Evolutionary conservation across 2,888 invertebrate genomes (phyloP).

Genomic region (Hemicrepidius hirtus): DNA sequence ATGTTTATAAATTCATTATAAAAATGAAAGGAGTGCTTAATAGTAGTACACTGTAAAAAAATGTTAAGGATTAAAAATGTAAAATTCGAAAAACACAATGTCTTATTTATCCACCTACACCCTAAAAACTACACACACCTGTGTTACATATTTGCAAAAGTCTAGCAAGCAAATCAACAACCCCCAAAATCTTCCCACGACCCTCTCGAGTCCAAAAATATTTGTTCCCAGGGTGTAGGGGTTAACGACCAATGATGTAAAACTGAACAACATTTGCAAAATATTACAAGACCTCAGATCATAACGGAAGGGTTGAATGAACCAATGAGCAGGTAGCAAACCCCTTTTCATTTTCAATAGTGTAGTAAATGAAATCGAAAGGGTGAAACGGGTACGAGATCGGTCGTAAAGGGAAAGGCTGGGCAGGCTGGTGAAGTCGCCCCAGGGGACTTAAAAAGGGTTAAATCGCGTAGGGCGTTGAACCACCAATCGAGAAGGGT

Average conservation of each 20-base stretch:
- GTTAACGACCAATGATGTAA: slow-evolving; percentile 61
- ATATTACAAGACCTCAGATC: slow-evolving; percentile 47
- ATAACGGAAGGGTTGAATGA: slow-evolving; percentile 56
- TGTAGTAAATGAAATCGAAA: slow-evolving; percentile 60
- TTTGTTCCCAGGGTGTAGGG: slow-evolving; percentile 56
- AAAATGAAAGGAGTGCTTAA: slow-evolving; percentile 15
- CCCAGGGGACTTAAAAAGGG: slow-evolving; percentile 48
- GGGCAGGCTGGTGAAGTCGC: slow-evolving; percentile 36
- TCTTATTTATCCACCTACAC: neutral
- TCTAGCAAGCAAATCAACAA: slow-evolving; percentile 24
- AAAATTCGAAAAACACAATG: too few relatives aligned
- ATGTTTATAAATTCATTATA: slow-evolving; percentile 45
- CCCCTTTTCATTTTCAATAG: slow-evolving; percentile 58
- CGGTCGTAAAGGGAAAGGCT: slow-evolving; percentile 46
- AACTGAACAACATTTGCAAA: slow-evolving; percentile 46
- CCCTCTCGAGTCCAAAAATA: slow-evolving; percentile 29
- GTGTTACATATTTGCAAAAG: slow-evolving; percentile 31
- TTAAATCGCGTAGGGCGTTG: slow-evolving; percentile 53
- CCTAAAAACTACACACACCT: slow-evolving; percentile 11
- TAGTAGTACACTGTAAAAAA: neutral
- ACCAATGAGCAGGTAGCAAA: slow-evolving; percentile 62
- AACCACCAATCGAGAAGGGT: slow-evolving; percentile 60
- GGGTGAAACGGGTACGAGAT: slow-evolving; percentile 51
- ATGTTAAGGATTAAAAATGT: too few relatives aligned
- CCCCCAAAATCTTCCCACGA: slow-evolving; percentile 47